phyloP scores from a whole-genome alignment of 2,797 vertebrate species.

The Miichthys miiuy region DNA sequence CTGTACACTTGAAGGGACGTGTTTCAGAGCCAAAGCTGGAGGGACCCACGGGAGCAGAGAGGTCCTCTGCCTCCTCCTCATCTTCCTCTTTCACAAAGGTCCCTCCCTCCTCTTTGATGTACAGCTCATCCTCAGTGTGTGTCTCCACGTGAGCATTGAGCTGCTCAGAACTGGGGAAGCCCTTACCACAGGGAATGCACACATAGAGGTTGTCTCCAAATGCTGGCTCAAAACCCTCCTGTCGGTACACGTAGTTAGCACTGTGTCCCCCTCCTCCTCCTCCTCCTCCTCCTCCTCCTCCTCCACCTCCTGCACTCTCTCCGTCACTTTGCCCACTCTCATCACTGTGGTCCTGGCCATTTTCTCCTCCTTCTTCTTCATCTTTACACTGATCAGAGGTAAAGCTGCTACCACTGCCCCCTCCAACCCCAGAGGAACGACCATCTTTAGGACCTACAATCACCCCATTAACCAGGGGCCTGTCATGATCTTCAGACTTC shows the following conservation, averaged over 20 bases:
- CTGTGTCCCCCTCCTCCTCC: slow-evolving; percentile 74
- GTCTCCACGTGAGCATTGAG: slow-evolving; percentile 97
- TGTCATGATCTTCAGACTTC: slow-evolving; percentile 82
- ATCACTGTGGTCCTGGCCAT: slow-evolving; percentile 92
- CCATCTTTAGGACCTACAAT: slow-evolving; percentile 88
- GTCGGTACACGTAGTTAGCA: slow-evolving; percentile 93
- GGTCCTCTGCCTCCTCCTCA: slow-evolving; percentile 90
- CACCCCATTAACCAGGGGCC: slow-evolving; percentile 90
- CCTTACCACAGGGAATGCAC: slow-evolving; percentile 98
- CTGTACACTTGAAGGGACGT: slow-evolving; percentile 94
- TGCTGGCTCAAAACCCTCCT: slow-evolving; percentile 95
- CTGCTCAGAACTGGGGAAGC: slow-evolving; percentile 98
- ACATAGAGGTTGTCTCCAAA: slow-evolving; percentile 99
- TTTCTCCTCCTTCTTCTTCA: slow-evolving; percentile 88
- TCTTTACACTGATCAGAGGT: slow-evolving; percentile 90
- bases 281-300: slow-evolving; percentile 73
- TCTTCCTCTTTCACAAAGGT: slow-evolving; percentile 88
- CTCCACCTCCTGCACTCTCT: slow-evolving; percentile 82
- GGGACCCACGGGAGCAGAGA: slow-evolving; percentile 87
- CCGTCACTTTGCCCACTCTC: slow-evolving; percentile 93
- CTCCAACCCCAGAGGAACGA: slow-evolving; percentile 69
- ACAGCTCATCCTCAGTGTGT: slow-evolving; percentile 96
- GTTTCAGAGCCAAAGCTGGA: slow-evolving; percentile 86
- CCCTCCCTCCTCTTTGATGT: slow-evolving; percentile 93
- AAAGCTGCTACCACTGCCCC: slow-evolving; percentile 78